A percentile compares a stretch with the other conserved stretches of the same genome.
Evolutionary conservation across 1,140 invertebrate genomes (phyloP).

Genomic region (Nymphalis io): DNA sequence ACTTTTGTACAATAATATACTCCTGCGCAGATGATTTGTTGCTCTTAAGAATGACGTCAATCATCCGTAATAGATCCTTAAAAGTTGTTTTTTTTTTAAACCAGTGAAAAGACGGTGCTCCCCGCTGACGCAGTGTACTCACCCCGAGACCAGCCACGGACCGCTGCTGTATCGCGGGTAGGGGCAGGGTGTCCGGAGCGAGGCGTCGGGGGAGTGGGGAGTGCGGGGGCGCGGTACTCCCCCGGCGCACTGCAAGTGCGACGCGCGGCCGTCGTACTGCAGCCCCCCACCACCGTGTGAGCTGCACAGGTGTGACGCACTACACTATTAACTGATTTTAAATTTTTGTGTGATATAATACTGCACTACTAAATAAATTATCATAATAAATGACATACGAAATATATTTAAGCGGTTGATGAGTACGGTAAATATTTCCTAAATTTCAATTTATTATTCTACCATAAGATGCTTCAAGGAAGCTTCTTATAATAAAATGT

Average conservation of each 20-base stretch:
- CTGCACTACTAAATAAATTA: no score
- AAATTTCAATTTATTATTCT: no score
- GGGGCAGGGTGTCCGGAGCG: slow-evolving; percentile 10
- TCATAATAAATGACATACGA: no score
- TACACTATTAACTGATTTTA: slow-evolving; percentile 16
- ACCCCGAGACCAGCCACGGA: slow-evolving; percentile 59
- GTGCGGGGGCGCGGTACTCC: slow-evolving; percentile 68
- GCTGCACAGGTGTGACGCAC: slow-evolving; percentile 69
- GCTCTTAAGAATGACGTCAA: no score
- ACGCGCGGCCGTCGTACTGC: slow-evolving; percentile 88
- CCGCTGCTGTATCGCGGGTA: slow-evolving; percentile 10
- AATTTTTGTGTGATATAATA: slow-evolving; percentile 4
- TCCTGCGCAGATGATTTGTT: no score
- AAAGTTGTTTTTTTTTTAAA: slow-evolving; percentile 1
- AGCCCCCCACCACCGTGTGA: slow-evolving; percentile 90
- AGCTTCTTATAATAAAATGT: no score
- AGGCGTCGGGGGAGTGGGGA: slow-evolving; percentile 14
- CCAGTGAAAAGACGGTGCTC: slow-evolving; percentile 83
- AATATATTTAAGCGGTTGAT: no score
- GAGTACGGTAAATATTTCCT: no score
- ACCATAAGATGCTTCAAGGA: no score
- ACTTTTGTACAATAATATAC: no score
- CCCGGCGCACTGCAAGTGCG: slow-evolving; percentile 90
- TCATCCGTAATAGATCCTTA: no score
- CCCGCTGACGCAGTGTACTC: slow-evolving; percentile 83